Base-by-base conservation (phyloP, 2,113 vertebrate genomes). In the Calidris pygmaea region DNA sequence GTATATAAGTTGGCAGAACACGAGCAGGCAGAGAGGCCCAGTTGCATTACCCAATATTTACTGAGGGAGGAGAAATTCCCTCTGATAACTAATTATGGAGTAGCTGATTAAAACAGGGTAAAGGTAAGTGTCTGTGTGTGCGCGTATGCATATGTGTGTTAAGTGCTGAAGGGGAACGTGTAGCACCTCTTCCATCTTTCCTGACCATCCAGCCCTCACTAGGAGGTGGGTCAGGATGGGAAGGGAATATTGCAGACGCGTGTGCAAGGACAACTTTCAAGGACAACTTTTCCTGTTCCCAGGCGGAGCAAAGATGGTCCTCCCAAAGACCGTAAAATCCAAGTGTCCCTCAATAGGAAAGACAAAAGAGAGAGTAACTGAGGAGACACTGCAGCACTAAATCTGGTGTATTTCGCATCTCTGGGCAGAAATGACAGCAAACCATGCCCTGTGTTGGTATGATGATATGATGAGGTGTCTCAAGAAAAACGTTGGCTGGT, bases 41-140 rank as follows among this genome's bases (percentile, higher is more conserved):
- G 8, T 29, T 37, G 39, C 9, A 30, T 96, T 87, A 30, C 21
- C 5, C 87, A 90, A 56, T 95, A 37, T 94, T 95, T 91, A 60
- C 65, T 53, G 73, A 89, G 77, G 89, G 87, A 92, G 92, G 83
- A 81, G 65, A 91, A 85, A 60, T n/a, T 87, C 37, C 45, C 21
- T 18, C 35, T 85, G 81, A 79, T 94, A 94, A 55, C 34, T n/a
- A 75, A 41, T 79, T 85, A n/a, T 7, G 4, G 62, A 76, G 55
- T 24, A 66, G 52, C 26, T 82, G 78, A 87, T 79, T 72, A 83
- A 79, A 89, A 23, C 15, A 29, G 91, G 77, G 35, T 87, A 92
- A 92, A 95, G 80, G 77, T 93, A 53, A 68, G 22, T 50, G 59
- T 67, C 41, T 67, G 0, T 85, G 10, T 62, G n/a, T 39, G 27